Evolutionary conservation across 2,888 invertebrate species (phyloP).

Genomic region (Drosophila kanekoi): DNA sequence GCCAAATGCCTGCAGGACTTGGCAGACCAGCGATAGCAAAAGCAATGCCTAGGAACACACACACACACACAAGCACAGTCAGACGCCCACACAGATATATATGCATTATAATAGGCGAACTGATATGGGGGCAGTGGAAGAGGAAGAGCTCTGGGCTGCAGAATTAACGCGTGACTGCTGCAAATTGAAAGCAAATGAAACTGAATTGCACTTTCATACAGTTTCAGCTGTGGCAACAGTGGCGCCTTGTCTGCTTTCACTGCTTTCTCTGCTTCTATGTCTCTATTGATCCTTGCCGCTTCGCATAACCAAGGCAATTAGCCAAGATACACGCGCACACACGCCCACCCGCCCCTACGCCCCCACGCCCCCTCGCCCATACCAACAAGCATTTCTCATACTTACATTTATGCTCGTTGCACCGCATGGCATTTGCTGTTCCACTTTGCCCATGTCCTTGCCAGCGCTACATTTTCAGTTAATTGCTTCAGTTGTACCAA

Average conservation of each 20-base stretch:
- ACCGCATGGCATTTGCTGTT: slow-evolving; percentile 73
- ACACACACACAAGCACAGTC: not conserved
- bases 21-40: slow-evolving; percentile 23
- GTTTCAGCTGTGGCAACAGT: slow-evolving; percentile 20
- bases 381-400: slow-evolving; percentile 36
- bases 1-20: slow-evolving; percentile 46
- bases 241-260: slow-evolving; percentile 19
- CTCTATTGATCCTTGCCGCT: slow-evolving; percentile 53
- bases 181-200: slow-evolving; percentile 76
- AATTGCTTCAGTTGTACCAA: slow-evolving; percentile 69
- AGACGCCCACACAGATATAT: slow-evolving; percentile 4
- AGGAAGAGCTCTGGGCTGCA: slow-evolving; percentile 20
- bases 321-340: slow-evolving; percentile 46
- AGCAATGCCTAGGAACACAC: slow-evolving; percentile 24
- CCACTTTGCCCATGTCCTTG: slow-evolving; percentile 76
- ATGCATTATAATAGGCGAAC: slow-evolving; percentile 9
- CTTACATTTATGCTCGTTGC: slow-evolving; percentile 78
- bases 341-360: slow-evolving; percentile 9
- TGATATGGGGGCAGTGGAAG: slow-evolving; percentile 8
- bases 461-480: slow-evolving; percentile 77
- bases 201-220: slow-evolving; percentile 46
- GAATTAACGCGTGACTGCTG: slow-evolving; percentile 58
- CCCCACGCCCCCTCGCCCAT: not conserved
- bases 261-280: slow-evolving; percentile 11
- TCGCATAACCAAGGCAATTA: slow-evolving; percentile 65